These are phyloP conservation scores for Ammospiza caudacuta DNA, from an alignment of 2,113 vertebrate species.

Conservation along the genomic window DNA sequence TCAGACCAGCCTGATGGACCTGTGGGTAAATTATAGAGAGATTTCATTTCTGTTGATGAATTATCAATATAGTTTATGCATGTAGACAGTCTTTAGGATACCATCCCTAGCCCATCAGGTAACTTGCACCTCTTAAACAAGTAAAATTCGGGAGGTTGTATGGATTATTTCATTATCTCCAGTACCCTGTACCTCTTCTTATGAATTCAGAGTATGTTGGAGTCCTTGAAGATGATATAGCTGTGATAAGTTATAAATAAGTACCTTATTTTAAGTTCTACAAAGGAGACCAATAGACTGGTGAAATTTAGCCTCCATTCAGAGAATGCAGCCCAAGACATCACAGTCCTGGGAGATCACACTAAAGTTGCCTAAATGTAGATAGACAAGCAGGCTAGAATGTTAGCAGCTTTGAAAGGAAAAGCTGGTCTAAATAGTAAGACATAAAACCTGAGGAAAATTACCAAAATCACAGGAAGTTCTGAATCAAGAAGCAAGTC, in stretches of 20 bases:
- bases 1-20: constrained; percentile 96
- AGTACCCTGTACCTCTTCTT: neutral
- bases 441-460: neutral
- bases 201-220: neutral
- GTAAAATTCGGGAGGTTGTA: neutral
- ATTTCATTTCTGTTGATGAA: neutral
- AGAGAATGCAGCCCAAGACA: neutral
- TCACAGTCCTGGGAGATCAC: neutral
- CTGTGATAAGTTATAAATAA: neutral
- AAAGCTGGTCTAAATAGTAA: neutral
- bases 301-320: neutral
- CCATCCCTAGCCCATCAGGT: neutral
- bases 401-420: neutral
- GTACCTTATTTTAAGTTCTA: neutral
- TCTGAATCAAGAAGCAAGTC: neutral
- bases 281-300: neutral
- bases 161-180: neutral
- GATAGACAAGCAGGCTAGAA: neutral
- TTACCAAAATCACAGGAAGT: neutral
- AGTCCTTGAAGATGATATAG: neutral
- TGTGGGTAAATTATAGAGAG: constrained; percentile 48
- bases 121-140: neutral
- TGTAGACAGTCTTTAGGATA: neutral
- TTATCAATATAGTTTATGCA: neutral
- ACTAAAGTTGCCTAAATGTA: neutral